phyloP scores from a whole-genome alignment of 1,140 invertebrate genomes.

The Varroa destructor region DNA sequence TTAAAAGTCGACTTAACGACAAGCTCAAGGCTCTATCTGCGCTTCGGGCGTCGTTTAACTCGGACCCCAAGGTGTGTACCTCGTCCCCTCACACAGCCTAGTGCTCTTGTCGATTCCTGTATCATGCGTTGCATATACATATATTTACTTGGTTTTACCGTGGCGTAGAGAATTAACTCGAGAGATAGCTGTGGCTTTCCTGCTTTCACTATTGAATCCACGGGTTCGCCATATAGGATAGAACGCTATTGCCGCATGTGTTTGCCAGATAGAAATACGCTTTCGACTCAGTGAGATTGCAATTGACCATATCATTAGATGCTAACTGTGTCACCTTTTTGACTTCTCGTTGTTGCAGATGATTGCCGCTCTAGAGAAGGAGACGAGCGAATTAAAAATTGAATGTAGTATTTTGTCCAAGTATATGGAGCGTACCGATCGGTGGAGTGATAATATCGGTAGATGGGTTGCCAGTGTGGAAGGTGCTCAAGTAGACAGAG shows the following conservation, averaged over 20 bases:
- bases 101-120: too few species aligned
- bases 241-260: too few species aligned
- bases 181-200: background rate
- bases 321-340: too few species aligned
- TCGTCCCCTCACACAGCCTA: too few species aligned
- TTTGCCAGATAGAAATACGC: too few species aligned
- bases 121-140: background rate
- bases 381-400: conserved; percentile 61
- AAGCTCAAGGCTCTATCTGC: conserved; percentile 37
- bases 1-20: conserved; percentile 44
- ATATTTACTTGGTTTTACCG: conserved; percentile 26
- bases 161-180: background rate
- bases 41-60: conserved; percentile 34
- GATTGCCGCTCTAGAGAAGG: conserved; percentile 58
- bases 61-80: conserved; percentile 37
- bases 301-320: too few species aligned
- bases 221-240: too few species aligned
- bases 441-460: conserved; percentile 73
- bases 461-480: conserved; percentile 67
- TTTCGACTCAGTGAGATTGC: too few species aligned
- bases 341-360: conserved; percentile 37
- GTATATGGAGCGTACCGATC: conserved; percentile 67
- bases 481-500: conserved; percentile 53
- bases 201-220: too few species aligned
- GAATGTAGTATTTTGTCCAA: conserved; percentile 63